These are phyloP conservation scores for Rhodophaea formosa DNA, from an alignment of 2,888 invertebrate species.

Conservation along the genomic window DNA sequence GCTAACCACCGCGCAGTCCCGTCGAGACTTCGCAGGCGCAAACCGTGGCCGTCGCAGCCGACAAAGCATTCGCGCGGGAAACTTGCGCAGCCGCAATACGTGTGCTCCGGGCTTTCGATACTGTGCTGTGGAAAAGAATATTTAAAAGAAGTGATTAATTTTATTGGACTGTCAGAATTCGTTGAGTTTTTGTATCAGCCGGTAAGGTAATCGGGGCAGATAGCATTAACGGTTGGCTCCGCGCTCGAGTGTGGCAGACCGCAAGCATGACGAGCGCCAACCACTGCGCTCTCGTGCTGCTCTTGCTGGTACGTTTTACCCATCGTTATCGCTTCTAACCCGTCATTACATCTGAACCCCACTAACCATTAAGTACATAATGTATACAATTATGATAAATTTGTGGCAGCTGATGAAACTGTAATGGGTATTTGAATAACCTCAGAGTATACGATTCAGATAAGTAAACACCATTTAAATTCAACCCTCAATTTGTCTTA, in stretches of 20 bases:
- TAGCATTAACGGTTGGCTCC: conserved; percentile 78
- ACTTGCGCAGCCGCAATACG: conserved; percentile 36
- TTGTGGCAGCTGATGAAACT: not conserved
- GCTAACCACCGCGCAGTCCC: conserved; percentile 66
- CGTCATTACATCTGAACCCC: conserved; percentile 15
- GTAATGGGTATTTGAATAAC: not conserved
- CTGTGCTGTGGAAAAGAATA: conserved; percentile 37
- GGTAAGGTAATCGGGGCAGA: conserved; percentile 80
- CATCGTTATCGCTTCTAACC: conserved; percentile 17
- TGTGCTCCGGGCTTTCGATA: conserved; percentile 33
- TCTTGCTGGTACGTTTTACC: conserved; percentile 64
- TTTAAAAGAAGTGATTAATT: conserved; percentile 27
- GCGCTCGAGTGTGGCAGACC: conserved; percentile 79
- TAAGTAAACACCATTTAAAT: not conserved
- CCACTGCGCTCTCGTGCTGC: conserved; percentile 67
- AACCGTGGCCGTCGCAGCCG: conserved; percentile 51
- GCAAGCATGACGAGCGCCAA: conserved; percentile 78
- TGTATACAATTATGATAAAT: conserved; percentile 2
- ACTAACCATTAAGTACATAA: conserved; percentile 17
- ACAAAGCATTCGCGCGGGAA: conserved; percentile 24
- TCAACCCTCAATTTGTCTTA: not conserved
- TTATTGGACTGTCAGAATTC: conserved; percentile 25
- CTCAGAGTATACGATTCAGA: not conserved
- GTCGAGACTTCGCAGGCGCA: conserved; percentile 59
- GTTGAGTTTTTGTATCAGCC: conserved; percentile 55